Percentiles rank a stretch among this genome's conserved stretches.
These are phyloP conservation scores for Petrocephalus microphthalmus DNA, from an alignment of 2,113 vertebrate species.

Conservation along the genomic window DNA sequence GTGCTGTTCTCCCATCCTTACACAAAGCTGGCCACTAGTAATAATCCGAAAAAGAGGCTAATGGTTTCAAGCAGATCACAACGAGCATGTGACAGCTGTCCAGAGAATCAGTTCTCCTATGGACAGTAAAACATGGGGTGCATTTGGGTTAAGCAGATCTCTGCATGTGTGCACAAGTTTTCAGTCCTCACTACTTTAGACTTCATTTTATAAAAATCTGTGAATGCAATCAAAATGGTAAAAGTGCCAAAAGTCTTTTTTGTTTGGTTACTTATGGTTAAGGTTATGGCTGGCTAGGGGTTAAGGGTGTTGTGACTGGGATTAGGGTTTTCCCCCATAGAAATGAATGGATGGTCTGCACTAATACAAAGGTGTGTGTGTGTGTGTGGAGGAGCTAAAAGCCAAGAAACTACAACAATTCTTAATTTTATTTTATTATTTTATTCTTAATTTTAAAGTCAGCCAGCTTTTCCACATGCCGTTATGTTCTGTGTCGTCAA, in stretches of 20 bases:
- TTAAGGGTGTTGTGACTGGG: neutral
- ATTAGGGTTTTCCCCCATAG: neutral
- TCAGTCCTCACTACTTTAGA: no score
- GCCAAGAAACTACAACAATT: neutral
- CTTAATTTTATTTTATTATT: neutral
- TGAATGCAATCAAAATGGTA: neutral
- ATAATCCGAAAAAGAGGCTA: neutral
- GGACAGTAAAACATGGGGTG: neutral
- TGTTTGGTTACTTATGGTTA: neutral
- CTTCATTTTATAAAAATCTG: neutral
- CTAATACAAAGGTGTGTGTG: neutral
- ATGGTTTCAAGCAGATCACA: neutral
- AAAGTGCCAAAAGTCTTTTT: neutral
- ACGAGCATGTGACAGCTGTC: neutral
- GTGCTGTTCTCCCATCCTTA: neutral
- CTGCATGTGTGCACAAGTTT: neutral
- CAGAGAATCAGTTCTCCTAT: neutral
- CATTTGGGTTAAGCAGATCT: neutral
- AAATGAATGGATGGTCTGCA: neutral
- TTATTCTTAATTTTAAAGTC: neutral
- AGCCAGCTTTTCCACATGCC: no score
- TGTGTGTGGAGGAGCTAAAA: neutral
- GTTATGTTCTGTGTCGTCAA: neutral
- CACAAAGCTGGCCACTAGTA: neutral
- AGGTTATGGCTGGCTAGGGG: neutral